Conservation (phyloP, 53 echinoderm and acorn worm genomes). For the Mesocentrotus franciscanus region DNA sequence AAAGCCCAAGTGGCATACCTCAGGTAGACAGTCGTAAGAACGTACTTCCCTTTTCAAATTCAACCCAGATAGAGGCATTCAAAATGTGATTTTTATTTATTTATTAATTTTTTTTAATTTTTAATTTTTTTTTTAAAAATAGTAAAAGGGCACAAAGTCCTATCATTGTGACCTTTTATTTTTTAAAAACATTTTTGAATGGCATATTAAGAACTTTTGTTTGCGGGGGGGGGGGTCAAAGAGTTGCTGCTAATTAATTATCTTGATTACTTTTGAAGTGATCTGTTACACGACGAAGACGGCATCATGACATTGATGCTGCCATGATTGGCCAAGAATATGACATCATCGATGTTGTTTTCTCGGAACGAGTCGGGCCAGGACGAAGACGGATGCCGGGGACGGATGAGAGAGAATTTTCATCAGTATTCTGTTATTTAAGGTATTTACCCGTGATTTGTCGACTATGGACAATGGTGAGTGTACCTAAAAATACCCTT, state of each 20-base stretch:
- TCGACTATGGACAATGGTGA: neutral
- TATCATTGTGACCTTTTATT: no score
- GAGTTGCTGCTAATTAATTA: neutral
- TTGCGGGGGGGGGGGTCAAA: no score
- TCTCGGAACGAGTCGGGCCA: neutral
- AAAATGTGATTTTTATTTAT: no score
- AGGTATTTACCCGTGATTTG: neutral
- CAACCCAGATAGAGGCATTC: no score
- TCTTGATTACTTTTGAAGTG: neutral
- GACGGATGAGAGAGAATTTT: neutral
- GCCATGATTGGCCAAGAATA: neutral
- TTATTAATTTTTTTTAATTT: no score
- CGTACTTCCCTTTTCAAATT: no score
- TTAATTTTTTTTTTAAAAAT: no score
- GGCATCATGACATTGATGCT: neutral
- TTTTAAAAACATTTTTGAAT: no score
- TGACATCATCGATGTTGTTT: constrained; percentile 32
- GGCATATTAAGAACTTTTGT: no score
- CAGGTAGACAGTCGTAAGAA: no score
- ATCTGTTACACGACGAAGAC: constrained; percentile 35
- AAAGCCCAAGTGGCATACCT: no score
- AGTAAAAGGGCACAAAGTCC: no score
- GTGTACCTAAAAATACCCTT: neutral
- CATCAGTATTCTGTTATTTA: neutral
- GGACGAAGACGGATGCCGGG: neutral